Evolutionary conservation across 2,888 invertebrate species (phyloP), one percentile per base, ranked within the genome.

Genomic region (Octodonta nipae): DNA sequence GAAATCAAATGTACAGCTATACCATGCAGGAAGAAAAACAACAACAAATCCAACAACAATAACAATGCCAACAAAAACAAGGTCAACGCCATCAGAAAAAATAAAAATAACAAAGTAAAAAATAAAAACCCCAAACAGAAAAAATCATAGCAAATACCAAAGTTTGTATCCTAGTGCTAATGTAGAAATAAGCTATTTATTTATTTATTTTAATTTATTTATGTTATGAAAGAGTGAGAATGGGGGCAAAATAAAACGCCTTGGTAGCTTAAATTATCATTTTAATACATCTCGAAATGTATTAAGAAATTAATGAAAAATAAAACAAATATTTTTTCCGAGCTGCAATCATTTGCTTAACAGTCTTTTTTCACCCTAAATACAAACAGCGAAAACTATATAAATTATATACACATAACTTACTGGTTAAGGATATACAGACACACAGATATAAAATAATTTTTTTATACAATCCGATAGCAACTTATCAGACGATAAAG

Each of bases 1-100:
- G 51, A 56, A 39, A 42, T 55, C 15, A 55, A 53, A 41, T 61
- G 61, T 40, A 58, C 58, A 10, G 52, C 55, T 7, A 60, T 61
- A 38, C 56, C 56, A 11, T 61, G 61, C 38, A 56, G 50, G 40
- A 54, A 49, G 33, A 44, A 42, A 29, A 39, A 38, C 22, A 40
- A 41, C 27, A 38, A 34, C n/a, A 42, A 39, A 14, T 33, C 20
- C 15, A 39, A 38, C 22, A 44, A 42, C 26, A 35, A 32, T 25
- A 32, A 22, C 12, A 33, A 40, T 32, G 35, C 31, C 5, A 40
- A 37, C 27, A 42, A 42, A n/a, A n/a, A n/a, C n/a, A n/a, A n/a
- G n/a, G n/a, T n/a, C n/a, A n/a, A n/a, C n/a, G n/a, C n/a, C n/a
- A n/a, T n/a, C n/a, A n/a, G n/a, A n/a, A n/a, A n/a, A n/a, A 22